Evolutionary conservation across 2,113 vertebrate genomes (phyloP).

Genomic region (Catharus fuscescens): DNA sequence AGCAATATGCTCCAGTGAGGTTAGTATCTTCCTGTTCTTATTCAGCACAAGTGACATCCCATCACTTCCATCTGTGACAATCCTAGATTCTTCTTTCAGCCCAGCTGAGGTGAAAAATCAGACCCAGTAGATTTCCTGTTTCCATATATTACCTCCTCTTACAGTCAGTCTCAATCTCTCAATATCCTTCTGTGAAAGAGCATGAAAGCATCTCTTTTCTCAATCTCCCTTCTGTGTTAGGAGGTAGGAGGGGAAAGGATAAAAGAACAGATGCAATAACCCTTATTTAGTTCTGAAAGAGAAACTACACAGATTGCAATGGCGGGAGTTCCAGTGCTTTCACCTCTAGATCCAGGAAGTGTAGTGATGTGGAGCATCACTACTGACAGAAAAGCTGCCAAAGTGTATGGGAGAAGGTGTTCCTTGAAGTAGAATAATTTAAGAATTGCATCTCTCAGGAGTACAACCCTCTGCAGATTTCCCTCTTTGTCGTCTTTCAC

Average conservation of each 20-base stretch:
- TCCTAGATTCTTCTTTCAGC: not conserved
- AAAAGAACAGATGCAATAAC: constrained; percentile 59
- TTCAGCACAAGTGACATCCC: constrained; percentile 1
- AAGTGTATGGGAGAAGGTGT: constrained; percentile 34
- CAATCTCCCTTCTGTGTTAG: not conserved
- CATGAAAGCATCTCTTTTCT: not conserved
- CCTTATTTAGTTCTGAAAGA: constrained; percentile 58
- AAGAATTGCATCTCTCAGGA: not conserved
- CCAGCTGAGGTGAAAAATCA: constrained; percentile 54
- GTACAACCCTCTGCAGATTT: not conserved
- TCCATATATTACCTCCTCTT: not conserved
- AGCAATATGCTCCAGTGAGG: not conserved
- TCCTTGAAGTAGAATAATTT: constrained; percentile 35
- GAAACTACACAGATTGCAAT: constrained; percentile 53
- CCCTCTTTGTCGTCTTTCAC: not conserved
- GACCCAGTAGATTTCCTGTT: constrained; percentile 26
- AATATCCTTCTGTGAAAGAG: constrained; percentile 11
- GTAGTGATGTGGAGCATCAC: constrained; percentile 31
- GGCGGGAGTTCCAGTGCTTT: constrained; percentile 42
- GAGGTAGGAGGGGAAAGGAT: constrained; percentile 12
- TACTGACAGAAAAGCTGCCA: constrained; percentile 36
- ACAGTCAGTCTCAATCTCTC: not conserved
- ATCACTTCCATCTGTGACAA: constrained; percentile 48
- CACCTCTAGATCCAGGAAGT: constrained; percentile 41
- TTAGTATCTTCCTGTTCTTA: constrained; percentile 44